These are phyloP conservation scores for Artemia franciscana DNA, from an alignment of 1,140 invertebrate species.

Conservation along the genomic window DNA sequence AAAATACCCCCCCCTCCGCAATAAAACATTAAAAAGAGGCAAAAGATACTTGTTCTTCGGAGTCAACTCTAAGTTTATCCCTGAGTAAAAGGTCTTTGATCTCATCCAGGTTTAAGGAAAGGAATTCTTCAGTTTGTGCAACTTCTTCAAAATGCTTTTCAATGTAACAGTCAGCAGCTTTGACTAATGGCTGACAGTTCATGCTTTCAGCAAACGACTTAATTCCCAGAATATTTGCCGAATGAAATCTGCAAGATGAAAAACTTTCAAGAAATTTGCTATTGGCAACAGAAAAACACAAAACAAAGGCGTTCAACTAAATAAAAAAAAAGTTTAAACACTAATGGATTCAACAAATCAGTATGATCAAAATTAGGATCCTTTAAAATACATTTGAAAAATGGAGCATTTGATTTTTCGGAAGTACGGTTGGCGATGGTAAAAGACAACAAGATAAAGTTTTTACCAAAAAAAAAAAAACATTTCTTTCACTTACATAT, in stretches of 20 bases:
- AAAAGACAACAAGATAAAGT: no score
- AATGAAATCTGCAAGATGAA: conserved; percentile 35
- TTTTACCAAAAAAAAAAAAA: no score
- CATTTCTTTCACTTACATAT: no score
- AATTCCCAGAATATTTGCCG: conserved; percentile 61
- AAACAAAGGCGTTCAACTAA: no score
- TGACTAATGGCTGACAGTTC: conserved; percentile 40
- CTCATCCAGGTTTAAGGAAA: conserved; percentile 34
- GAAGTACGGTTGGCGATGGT: no score
- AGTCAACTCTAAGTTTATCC: conserved; percentile 50
- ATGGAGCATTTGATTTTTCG: no score
- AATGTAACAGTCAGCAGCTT: conserved; percentile 54
- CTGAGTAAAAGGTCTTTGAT: conserved; percentile 43
- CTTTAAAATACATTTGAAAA: no score
- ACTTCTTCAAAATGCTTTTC: conserved; percentile 61
- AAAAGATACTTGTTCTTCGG: conserved; percentile 30
- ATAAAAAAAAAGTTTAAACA: no score
- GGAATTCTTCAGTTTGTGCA: conserved; percentile 49
- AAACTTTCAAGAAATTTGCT: background rate
- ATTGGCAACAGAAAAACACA: background rate
- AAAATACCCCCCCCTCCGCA: no score
- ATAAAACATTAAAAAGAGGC: no score
- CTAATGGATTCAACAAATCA: no score
- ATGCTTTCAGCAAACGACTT: conserved; percentile 58
- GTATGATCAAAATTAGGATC: no score